Percentiles rank a stretch among this genome's conserved stretches.
These are phyloP conservation scores for Sebastes wilsoni DNA, from an alignment of 2,797 vertebrate genomes.

Conservation along the genomic window DNA sequence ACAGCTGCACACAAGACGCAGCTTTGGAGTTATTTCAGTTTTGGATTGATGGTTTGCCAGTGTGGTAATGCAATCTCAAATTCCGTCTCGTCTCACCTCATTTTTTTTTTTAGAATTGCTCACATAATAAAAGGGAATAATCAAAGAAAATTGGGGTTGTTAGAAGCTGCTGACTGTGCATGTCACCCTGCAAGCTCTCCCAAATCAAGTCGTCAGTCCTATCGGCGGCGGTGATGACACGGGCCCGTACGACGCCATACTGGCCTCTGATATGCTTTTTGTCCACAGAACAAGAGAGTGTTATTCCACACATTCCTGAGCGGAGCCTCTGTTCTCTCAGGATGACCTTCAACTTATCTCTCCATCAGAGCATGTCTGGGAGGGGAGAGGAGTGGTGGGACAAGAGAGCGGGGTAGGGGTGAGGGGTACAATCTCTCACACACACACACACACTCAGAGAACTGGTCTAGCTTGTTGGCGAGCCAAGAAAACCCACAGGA, in stretches of 20 bases:
- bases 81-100: neutral
- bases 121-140: conserved; percentile 18
- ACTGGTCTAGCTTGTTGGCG: conserved; percentile 51
- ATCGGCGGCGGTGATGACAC: conserved; percentile 60
- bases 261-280: conserved; percentile 68
- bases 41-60: conserved; percentile 29
- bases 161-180: conserved; percentile 28
- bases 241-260: conserved; percentile 56
- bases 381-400: conserved; percentile 44
- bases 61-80: conserved; percentile 1
- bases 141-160: conserved; percentile 24
- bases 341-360: conserved; percentile 86
- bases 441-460: conserved; percentile 20
- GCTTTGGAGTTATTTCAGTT: conserved; percentile 2
- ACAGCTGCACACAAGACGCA: conserved; percentile 39
- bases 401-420: conserved; percentile 5
- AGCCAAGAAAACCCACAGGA: conserved; percentile 32
- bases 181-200: neutral
- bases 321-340: conserved; percentile 78
- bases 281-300: conserved; percentile 72
- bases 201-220: conserved; percentile 41
- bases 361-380: conserved; percentile 80
- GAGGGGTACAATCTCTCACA: conserved; percentile 14
- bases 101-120: conserved; percentile 8
- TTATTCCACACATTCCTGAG: conserved; percentile 82